phyloP scores from a whole-genome alignment of 2,113 vertebrate species.

The Gymnobelideus leadbeateri region DNA sequence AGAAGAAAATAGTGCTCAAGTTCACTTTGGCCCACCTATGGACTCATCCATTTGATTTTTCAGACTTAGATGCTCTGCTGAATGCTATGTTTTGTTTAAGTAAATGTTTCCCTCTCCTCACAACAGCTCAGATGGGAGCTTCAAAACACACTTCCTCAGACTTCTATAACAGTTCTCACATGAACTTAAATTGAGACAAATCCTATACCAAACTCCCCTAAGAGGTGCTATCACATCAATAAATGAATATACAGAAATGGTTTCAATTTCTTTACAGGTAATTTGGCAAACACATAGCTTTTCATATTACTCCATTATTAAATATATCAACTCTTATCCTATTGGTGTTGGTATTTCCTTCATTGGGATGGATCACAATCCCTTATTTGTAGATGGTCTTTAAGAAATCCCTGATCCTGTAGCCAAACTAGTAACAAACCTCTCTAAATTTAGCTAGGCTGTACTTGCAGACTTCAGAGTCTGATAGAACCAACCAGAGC shows the following conservation, averaged over 20 bases:
- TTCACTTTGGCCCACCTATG: not conserved
- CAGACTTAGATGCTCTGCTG: not conserved
- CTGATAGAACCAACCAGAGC: not conserved
- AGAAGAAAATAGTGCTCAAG: constrained; percentile 13
- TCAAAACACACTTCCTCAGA: not conserved
- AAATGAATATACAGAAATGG: not conserved
- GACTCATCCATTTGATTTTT: not conserved
- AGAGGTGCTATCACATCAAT: not conserved
- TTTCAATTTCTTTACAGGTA: constrained; percentile 16
- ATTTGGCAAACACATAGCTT: constrained; percentile 6
- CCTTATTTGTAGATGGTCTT: not conserved
- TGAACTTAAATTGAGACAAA: not conserved
- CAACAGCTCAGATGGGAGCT: not conserved
- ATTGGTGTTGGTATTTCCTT: not conserved
- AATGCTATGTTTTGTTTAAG: not conserved
- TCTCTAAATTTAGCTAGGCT: not conserved
- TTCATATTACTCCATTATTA: constrained; percentile 3
- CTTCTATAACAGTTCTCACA: not conserved
- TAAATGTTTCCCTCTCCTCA: not conserved
- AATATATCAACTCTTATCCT: not conserved
- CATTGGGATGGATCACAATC: not conserved
- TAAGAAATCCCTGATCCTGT: not conserved
- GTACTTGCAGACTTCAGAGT: not conserved
- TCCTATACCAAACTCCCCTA: not conserved
- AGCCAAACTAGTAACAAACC: not conserved